Conservation (phyloP, 2,888 invertebrate genomes). For the Trichacis sp. region DNA sequence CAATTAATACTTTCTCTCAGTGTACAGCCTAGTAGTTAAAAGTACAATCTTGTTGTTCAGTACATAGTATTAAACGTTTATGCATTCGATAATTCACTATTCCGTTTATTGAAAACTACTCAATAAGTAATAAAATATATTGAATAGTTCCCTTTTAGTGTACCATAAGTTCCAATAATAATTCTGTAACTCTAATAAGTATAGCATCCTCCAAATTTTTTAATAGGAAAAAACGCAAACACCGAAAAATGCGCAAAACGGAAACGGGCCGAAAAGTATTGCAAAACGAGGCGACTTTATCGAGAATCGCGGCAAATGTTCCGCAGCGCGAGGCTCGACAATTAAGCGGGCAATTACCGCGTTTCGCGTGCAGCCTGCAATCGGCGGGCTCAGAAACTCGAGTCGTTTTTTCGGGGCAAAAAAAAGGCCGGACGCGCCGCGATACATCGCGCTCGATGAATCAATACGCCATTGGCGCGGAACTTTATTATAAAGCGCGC, state of each 20-base stretch:
- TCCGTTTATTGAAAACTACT: too few species aligned
- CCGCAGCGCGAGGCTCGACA: conserved; percentile 9
- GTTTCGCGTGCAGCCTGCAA: conserved; percentile 60
- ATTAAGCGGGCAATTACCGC: conserved; percentile 51
- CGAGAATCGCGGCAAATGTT: conserved; percentile 24
- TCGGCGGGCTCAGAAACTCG: conserved; percentile 49
- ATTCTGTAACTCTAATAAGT: not conserved
- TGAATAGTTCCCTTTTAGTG: too few species aligned
- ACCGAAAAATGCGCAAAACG: too few species aligned
- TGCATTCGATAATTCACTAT: too few species aligned
- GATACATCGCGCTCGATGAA: not conserved
- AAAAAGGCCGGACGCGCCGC: not conserved
- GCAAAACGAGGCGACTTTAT: not conserved
- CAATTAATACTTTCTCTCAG: too few species aligned
- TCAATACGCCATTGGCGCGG: conserved; percentile 1
- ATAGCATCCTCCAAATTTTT: too few species aligned
- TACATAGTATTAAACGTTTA: too few species aligned
- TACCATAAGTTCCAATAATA: too few species aligned
- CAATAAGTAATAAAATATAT: too few species aligned
- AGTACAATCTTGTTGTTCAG: too few species aligned
- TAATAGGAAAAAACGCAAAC: too few species aligned
- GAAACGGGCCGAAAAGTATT: not conserved
- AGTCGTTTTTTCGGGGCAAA: not conserved
- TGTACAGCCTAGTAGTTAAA: too few species aligned
- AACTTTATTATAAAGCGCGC: conserved; percentile 3